Percentiles rank a stretch among this genome's conserved stretches.
phyloP scores from a whole-genome alignment of 1,140 invertebrate species.

The Drosophila serrata region DNA sequence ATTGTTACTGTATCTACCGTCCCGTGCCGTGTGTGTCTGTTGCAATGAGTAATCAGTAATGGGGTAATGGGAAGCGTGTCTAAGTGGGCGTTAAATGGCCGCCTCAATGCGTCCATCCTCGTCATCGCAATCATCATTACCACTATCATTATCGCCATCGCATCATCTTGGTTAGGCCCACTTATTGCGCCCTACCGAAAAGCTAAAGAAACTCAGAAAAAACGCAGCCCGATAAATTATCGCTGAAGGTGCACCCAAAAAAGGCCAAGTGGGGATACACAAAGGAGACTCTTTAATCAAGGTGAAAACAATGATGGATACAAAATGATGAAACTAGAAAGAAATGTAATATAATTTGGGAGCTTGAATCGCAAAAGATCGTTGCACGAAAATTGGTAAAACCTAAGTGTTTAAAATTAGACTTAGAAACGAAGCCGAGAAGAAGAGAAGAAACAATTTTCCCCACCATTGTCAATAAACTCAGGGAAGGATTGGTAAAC shows the following conservation, averaged over 20 bases:
- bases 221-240: constrained; percentile 1
- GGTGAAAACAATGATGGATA: constrained; percentile 8
- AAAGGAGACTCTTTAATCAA: constrained; percentile 4
- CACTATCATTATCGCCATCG: constrained; percentile 26
- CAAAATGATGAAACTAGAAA: not conserved
- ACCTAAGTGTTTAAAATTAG: not conserved
- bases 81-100: constrained; percentile 73
- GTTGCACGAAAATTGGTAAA: not conserved
- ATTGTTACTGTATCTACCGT: constrained; percentile 32
- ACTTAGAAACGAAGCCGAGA: too few species aligned
- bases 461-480: too few species aligned
- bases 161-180: constrained; percentile 37
- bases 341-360: not conserved
- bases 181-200: constrained; percentile 24
- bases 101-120: constrained; percentile 45
- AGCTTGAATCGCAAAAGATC: not conserved
- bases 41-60: constrained; percentile 53
- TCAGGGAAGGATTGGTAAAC: not conserved
- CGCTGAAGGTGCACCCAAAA: not conserved
- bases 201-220: not conserved
- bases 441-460: too few species aligned
- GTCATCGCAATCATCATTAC: constrained; percentile 21
- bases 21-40: constrained; percentile 6
- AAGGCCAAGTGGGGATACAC: constrained; percentile 12
- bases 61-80: constrained; percentile 47